Percentiles rank a stretch among this genome's conserved stretches.
Evolutionary conservation across 2,888 invertebrate species (phyloP).

Genomic region (Melitaea athalia): DNA sequence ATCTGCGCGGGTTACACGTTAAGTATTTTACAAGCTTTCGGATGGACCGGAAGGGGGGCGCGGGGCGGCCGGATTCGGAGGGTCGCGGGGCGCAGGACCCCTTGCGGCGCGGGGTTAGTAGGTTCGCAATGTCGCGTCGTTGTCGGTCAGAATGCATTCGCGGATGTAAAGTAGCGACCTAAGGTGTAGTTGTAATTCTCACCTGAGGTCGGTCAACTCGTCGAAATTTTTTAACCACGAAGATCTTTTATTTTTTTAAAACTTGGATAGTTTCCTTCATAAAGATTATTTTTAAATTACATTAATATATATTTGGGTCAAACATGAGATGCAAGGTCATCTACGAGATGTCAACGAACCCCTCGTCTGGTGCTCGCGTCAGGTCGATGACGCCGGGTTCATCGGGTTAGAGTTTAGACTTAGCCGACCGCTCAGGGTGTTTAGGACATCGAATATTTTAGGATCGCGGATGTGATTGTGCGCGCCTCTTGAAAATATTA

Average conservation of each 20-base stretch:
- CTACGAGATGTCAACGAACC: slow-evolving; percentile 78
- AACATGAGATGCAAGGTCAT: slow-evolving; percentile 75
- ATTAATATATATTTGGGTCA: slow-evolving; percentile 63
- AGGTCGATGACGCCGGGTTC: slow-evolving; percentile 77
- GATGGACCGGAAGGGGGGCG: slow-evolving; percentile 73
- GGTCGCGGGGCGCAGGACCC: slow-evolving; percentile 79
- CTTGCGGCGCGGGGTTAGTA: slow-evolving; percentile 80
- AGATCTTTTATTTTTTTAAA: slow-evolving; percentile 9
- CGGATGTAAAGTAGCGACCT: slow-evolving; percentile 80
- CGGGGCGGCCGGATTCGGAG: slow-evolving; percentile 73
- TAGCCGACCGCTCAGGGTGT: slow-evolving; percentile 34
- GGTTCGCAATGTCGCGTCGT: slow-evolving; percentile 81
- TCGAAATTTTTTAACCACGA: slow-evolving; percentile 40
- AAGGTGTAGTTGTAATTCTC: slow-evolving; percentile 75
- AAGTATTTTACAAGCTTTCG: slow-evolving; percentile 79
- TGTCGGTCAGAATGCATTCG: slow-evolving; percentile 81
- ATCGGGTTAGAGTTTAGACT: slow-evolving; percentile 52
- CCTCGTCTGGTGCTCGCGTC: slow-evolving; percentile 71
- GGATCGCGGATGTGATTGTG: slow-evolving; percentile 43
- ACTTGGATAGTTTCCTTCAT: not conserved
- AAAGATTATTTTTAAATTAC: slow-evolving; percentile 37
- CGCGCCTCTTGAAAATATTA: slow-evolving; percentile 41
- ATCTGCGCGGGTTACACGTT: slow-evolving; percentile 69
- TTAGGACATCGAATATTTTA: slow-evolving; percentile 23
- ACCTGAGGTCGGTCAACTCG: slow-evolving; percentile 75